Conservation (phyloP, 2,797 vertebrate species). For the Heterohyrax brucei region DNA sequence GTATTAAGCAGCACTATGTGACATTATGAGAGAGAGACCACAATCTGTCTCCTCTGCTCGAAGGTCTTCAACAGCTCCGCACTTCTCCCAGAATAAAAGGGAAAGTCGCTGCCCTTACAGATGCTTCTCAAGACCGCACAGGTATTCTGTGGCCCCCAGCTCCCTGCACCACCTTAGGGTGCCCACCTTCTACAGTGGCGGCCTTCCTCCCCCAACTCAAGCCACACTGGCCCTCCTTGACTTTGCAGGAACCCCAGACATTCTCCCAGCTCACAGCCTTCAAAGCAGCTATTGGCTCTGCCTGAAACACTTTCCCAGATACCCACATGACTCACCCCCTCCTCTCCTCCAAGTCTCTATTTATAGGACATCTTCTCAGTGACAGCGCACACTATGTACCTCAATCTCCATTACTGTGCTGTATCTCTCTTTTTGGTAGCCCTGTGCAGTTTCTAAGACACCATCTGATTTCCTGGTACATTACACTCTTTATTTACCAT, state of each 20-base stretch:
- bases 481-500: background rate
- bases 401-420: background rate
- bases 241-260: background rate
- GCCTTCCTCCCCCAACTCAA: background rate
- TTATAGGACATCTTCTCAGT: background rate
- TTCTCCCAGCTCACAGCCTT: background rate
- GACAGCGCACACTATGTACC: background rate
- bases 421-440: background rate
- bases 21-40: background rate
- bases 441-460: background rate
- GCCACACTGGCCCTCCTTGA: background rate
- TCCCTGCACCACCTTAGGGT: background rate
- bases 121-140: background rate
- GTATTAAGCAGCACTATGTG: background rate
- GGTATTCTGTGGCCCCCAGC: too few relatives aligned
- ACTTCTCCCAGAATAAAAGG: background rate
- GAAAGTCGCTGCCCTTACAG: background rate
- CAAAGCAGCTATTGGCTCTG: background rate
- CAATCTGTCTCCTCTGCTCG: background rate
- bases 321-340: background rate
- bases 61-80: background rate
- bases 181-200: background rate
- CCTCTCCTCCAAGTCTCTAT: background rate
- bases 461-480: background rate
- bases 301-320: background rate